Evolutionary conservation across 2,888 invertebrate genomes (phyloP).

Genomic region (Temnothorax rugatulus): DNA sequence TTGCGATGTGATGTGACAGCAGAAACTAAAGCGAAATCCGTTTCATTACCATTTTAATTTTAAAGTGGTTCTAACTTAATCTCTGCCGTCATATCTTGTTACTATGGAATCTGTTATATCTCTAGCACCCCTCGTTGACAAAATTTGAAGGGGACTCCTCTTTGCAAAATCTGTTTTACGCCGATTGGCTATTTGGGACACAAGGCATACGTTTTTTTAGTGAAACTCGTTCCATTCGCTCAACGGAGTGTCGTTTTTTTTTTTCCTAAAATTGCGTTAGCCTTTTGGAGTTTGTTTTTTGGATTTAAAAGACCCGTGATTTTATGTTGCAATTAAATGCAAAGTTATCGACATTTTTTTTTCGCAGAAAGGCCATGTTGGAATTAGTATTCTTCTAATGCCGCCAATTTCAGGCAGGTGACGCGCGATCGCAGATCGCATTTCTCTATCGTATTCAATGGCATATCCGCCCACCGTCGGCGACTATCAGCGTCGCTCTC

Average conservation of each 20-base stretch:
- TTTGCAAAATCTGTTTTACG: neutral
- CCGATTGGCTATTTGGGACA: neutral
- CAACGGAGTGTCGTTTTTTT: neutral
- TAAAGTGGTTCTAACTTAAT: too few species aligned
- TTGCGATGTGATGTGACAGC: neutral
- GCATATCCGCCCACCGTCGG: conserved; percentile 66
- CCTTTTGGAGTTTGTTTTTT: neutral
- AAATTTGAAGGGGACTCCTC: neutral
- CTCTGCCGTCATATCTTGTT: neutral
- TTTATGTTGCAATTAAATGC: neutral
- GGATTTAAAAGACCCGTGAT: neutral
- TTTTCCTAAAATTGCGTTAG: neutral
- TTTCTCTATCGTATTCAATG: conserved; percentile 23
- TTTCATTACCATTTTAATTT: neutral
- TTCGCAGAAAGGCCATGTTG: neutral
- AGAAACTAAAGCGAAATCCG: neutral
- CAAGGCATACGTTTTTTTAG: neutral
- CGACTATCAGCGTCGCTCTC: conserved; percentile 63
- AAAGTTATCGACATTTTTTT: neutral
- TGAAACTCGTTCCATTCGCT: neutral
- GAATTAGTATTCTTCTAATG: neutral
- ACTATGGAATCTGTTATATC: neutral
- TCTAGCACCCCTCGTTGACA: neutral
- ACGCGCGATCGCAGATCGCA: neutral
- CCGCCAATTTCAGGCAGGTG: neutral